Evolutionary conservation across 2,797 vertebrate genomes (phyloP).

Genomic region (Protonibea diacanthus): DNA sequence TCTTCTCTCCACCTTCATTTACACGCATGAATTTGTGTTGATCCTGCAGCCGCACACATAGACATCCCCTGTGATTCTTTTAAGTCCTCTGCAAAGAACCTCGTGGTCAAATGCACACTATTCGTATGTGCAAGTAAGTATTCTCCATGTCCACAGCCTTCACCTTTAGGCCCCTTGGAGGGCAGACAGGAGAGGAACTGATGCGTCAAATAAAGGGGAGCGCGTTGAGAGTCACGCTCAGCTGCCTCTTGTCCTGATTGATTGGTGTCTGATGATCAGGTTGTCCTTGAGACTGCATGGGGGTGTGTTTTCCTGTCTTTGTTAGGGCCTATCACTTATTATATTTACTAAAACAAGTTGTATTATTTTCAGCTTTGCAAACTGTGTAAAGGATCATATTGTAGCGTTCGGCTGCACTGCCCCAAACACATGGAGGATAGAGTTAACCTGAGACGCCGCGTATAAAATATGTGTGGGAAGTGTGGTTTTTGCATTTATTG

Average conservation of each 20-base stretch:
- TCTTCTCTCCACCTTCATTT: background rate
- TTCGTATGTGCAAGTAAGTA: conserved; percentile 14
- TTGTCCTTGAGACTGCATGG: conserved; percentile 52
- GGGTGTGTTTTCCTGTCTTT: conserved; percentile 3
- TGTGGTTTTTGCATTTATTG: conserved; percentile 14
- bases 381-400: background rate
- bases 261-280: conserved; percentile 43
- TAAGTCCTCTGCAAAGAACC: background rate
- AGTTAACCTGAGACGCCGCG: background rate
- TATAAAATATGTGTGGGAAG: conserved; percentile 16
- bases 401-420: background rate
- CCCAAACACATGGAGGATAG: background rate
- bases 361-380: background rate
- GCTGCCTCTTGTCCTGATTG: conserved; percentile 49
- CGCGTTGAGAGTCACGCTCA: conserved; percentile 27
- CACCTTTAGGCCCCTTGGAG: conserved; percentile 5
- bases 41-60: background rate
- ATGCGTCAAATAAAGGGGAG: conserved; percentile 48
- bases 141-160: conserved; percentile 18
- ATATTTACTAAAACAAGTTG: background rate
- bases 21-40: background rate
- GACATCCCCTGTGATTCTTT: background rate
- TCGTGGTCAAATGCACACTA: background rate
- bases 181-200: background rate
- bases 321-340: background rate